Conservation (phyloP, 2,113 vertebrate species). For the Cynoglossus semilaevis region DNA sequence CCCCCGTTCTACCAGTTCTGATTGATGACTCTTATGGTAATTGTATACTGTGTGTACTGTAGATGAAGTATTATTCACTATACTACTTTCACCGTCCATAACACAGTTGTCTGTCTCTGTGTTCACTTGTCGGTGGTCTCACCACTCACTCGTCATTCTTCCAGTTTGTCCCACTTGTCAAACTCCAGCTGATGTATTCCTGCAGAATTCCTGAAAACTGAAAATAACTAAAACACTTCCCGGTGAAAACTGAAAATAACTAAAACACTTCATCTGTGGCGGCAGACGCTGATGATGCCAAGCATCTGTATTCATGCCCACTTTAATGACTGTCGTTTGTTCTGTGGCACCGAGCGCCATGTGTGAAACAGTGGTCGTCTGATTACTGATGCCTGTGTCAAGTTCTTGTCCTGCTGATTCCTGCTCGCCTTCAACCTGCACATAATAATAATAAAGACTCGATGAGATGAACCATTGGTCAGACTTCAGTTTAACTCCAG, state of each 20-base stretch:
- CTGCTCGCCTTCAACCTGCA: neutral
- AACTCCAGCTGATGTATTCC: neutral
- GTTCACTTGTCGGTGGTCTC: no score
- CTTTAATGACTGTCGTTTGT: neutral
- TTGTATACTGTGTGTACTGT: no score
- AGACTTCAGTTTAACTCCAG: no score
- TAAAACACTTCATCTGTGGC: neutral
- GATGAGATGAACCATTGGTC: no score
- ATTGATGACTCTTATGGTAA: no score
- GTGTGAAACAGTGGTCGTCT: neutral
- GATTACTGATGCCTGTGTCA: neutral
- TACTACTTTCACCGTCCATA: neutral
- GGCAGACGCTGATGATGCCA: constrained; percentile 5
- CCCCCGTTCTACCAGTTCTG: no score
- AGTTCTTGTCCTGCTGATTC: neutral
- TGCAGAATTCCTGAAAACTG: neutral
- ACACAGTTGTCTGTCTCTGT: neutral
- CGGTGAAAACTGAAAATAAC: no score
- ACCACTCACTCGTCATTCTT: neutral
- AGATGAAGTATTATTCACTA: no score
- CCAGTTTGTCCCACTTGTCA: neutral
- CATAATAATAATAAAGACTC: constrained; percentile 11
- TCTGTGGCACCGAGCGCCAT: neutral
- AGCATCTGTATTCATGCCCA: constrained; percentile 1
- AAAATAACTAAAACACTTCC: no score